Conservation (phyloP, 2,888 invertebrate genomes). For the Ecliptopera silaceata region DNA sequence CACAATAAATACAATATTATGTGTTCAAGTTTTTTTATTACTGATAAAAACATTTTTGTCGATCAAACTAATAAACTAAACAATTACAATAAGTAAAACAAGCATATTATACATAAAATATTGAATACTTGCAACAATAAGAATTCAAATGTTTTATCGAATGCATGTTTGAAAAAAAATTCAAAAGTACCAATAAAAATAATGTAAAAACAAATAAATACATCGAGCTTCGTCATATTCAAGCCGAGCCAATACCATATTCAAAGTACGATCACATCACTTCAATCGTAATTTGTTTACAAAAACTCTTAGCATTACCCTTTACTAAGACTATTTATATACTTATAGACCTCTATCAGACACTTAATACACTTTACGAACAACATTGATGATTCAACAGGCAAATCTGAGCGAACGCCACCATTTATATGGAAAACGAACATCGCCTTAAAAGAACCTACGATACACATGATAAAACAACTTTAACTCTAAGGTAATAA, state of each 20-base stretch:
- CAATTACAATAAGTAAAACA: too few relatives aligned
- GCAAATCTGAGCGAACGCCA: slow-evolving; percentile 58
- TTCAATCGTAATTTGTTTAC: slow-evolving; percentile 22
- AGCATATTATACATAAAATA: too few relatives aligned
- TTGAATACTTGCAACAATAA: too few relatives aligned
- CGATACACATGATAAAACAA: slow-evolving; percentile 4
- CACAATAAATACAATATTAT: too few relatives aligned
- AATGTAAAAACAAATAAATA: background rate
- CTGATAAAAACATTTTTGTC: too few relatives aligned
- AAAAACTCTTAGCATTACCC: slow-evolving; percentile 25
- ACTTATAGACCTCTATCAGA: slow-evolving; percentile 27
- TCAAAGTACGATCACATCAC: slow-evolving; percentile 6
- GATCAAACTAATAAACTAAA: too few relatives aligned
- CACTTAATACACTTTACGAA: slow-evolving; percentile 40
- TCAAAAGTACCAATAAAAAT: too few relatives aligned
- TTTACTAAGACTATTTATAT: slow-evolving; percentile 14
- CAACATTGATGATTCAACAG: slow-evolving; percentile 56
- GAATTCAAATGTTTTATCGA: too few relatives aligned
- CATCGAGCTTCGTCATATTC: background rate
- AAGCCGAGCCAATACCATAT: background rate
- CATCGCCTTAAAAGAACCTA: slow-evolving; percentile 27
- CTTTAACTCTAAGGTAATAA: background rate
- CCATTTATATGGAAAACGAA: slow-evolving; percentile 43
- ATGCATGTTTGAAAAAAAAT: too few relatives aligned
- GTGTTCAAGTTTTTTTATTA: too few relatives aligned